Evolutionary conservation across 1,140 invertebrate genomes (phyloP), one percentile per base, ranked within the genome.

Genomic region (Spodoptera frugiperda): DNA sequence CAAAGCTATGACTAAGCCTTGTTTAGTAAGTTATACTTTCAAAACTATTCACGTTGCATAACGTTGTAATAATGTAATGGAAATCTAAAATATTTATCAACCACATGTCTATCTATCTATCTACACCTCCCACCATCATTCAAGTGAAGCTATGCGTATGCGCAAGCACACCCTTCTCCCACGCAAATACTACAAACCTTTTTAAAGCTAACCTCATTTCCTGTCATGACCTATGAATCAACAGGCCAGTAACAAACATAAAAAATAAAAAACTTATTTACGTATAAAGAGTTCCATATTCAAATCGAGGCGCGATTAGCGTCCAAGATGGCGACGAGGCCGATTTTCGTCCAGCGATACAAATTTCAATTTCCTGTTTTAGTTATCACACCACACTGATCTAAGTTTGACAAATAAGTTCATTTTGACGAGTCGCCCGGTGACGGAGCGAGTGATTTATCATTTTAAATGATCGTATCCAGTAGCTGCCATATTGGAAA

Each of bases 381-480:
- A 79, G 68, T 90, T 93, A 93, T 93, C 91, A 81, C 77, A 68
- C 74, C 78, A 75, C 83, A 84, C 82, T 89, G 88, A 93, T 93
- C 91, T 91, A 84, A 87, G 88, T 91, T 90, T 92, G 91, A 92
- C 91, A 92, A 92, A 92, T 92, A 91, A 88, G 89, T 90, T 92
- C 88, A 88, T 92, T 92, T 91, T 92, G 91, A 91, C 88, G 91
- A 87, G 88, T 86, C 82, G 81, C 76, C 53, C 82, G 79, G 85
- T 89, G 86, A 87, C 82, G 86, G 83, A 85, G 81, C 81, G 76
- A 79, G 83, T 78, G 72, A 91, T 91, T 91, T 90, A 89, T 91
- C 87, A 90, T 88, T 84, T 79, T 77, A 79, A 86, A 77, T 77
- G 83, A 85, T 88, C 82, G 82, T 85, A 83, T 87, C 87, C 87